Percentiles rank a stretch among this genome's conserved stretches.
phyloP scores from a whole-genome alignment of 2,113 vertebrate genomes.

The Suricata suricatta region DNA sequence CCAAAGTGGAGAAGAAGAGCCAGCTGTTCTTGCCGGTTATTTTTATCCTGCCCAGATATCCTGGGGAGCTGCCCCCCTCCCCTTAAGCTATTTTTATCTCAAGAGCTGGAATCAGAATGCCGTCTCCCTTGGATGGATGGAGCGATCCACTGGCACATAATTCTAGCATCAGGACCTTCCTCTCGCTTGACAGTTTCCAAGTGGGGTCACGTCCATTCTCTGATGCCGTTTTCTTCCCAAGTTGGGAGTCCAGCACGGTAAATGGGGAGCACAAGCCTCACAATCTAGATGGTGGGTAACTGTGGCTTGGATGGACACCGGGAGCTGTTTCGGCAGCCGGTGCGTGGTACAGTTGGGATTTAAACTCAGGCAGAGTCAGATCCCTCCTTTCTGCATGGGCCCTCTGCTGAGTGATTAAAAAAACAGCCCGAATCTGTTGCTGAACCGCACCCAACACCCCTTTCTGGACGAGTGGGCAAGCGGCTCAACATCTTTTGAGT shows the following conservation, averaged over 20 bases:
- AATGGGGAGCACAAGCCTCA: neutral
- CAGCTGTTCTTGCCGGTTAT: constrained; percentile 51
- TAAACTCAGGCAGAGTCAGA: neutral
- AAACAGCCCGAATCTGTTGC: neutral
- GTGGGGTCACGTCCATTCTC: neutral
- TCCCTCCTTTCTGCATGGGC: neutral
- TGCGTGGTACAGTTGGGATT: neutral
- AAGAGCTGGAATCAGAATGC: neutral
- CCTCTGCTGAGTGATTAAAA: neutral
- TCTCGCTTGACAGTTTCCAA: neutral
- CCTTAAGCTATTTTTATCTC: constrained; percentile 59
- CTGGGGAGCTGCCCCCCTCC: neutral
- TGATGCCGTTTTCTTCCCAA: neutral
- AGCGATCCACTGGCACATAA: neutral
- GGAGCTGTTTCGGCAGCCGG: neutral
- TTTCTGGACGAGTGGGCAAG: neutral
- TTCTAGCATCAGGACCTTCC: neutral
- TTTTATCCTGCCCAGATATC: constrained; percentile 71
- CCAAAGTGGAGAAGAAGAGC: constrained; percentile 47
- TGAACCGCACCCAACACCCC: neutral
- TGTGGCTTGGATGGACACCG: neutral
- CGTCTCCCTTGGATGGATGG: neutral
- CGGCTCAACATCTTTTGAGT: neutral
- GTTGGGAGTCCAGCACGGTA: neutral
- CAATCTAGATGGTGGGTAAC: neutral